Evolutionary conservation across 2,113 vertebrate genomes (phyloP), one percentile per base, ranked within the genome.

Genomic region (Phoenicopterus ruber): DNA sequence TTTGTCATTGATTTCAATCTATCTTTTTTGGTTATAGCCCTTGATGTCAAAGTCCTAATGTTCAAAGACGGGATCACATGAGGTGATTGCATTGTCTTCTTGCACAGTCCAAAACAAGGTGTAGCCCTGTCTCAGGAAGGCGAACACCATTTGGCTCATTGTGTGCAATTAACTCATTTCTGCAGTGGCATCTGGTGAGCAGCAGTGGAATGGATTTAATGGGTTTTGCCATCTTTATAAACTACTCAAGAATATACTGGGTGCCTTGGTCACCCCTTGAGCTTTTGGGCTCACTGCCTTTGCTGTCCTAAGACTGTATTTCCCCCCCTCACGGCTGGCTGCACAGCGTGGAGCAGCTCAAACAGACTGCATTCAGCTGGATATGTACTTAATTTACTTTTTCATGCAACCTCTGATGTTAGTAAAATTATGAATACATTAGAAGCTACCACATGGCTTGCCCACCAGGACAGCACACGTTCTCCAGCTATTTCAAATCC

Each of bases 321-420:
- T 95, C 22, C 31, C 18, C 34, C 40, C 24, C 36, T 86, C 66
- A 83, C 3, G 14, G 44, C 8, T 94, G 87, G 66, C 73, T 88
- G 82, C 70, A 57, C 84, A 90, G 44, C 11, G 1, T 72, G 72
- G 63, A 95, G 32, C 55, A 88, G 47, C 67, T 92, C 88, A 88
- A 78, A 88, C 59, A 93, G 85, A 38, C 80, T 74, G 80, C 65
- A 69, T 95, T 95, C 84, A 88, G 52, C 73, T 84, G 86, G 59
- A 63, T 88, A 61, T 93, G 93, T 92, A 86, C 67, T 93, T 88
- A 83, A 96, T 94, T 92, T 93, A 79, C 40, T 82, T 95, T 94
- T 95, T 82, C 74, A 70, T 82, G 57, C 46, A 79, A 87, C 46
- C 25, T 85, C 90, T 82, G 78, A 57, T 85, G 94, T 91, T 82